These are phyloP conservation scores for Pristiophorus japonicus DNA, from an alignment of 2,113 vertebrate species.

Conservation along the genomic window DNA sequence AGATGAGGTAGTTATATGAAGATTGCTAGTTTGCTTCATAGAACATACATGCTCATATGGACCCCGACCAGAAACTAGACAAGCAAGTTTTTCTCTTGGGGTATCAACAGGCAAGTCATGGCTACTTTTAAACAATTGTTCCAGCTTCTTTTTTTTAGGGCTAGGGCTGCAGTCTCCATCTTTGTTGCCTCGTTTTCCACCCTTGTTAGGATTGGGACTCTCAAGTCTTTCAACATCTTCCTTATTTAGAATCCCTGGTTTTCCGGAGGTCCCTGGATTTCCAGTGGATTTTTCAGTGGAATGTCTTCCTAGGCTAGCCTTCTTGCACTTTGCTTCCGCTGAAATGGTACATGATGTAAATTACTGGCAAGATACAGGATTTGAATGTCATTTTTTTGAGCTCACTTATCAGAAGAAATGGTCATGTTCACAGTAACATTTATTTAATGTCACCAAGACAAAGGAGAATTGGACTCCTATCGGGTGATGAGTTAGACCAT, in stretches of 20 bases:
- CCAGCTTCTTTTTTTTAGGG: constrained; percentile 88
- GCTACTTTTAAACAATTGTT: constrained; percentile 88
- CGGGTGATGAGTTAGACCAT: not conserved
- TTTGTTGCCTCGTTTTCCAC: constrained; percentile 67
- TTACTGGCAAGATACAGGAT: constrained; percentile 32
- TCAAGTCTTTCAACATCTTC: constrained; percentile 51
- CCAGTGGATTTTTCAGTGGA: not conserved
- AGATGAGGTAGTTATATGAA: constrained; percentile 34
- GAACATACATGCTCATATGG: not conserved
- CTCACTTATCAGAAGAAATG: constrained; percentile 24
- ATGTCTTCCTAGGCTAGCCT: constrained; percentile 35
- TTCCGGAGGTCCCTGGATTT: constrained; percentile 49
- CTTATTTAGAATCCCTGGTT: constrained; percentile 46
- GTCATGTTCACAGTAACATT: constrained; percentile 22
- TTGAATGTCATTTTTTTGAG: constrained; percentile 33
- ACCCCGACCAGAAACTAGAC: constrained; percentile 46
- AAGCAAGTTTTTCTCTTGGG: constrained; percentile 43
- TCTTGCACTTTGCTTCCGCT: constrained; percentile 27
- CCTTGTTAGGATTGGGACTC: constrained; percentile 64
- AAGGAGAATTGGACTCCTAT: not conserved
- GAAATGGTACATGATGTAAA: constrained; percentile 37
- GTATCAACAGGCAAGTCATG: constrained; percentile 79
- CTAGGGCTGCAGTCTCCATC: constrained; percentile 72
- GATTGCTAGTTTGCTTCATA: constrained; percentile 13
- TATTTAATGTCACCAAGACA: constrained; percentile 21